Evolutionary conservation across 2,888 invertebrate species (phyloP), one percentile per base, ranked within the genome.

Genomic region (Rhopalosiphum nymphaeae): DNA sequence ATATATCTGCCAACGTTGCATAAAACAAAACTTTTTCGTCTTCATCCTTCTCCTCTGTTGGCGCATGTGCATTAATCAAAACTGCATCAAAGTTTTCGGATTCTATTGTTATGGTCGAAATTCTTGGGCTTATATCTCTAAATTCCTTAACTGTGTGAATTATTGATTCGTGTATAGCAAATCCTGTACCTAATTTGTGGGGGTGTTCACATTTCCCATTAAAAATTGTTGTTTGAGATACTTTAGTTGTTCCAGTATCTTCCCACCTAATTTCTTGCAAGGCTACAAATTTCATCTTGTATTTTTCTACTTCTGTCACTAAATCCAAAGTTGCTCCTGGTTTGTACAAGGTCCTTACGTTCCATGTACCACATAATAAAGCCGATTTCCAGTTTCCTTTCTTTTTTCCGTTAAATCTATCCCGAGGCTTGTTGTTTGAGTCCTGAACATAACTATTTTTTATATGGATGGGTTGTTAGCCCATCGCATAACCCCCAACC

Each of bases 361-460:
- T 67, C n/a, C 67, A 67, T 67, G 67, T 67, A 67, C 67, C 29
- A 29, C 46, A 86, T 25, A 46, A 42, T 42, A 86, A 86, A 36
- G n/a, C 86, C 86, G 86, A 86, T 86, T 86, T 86, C 86, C 86
- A 42, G 44, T 86, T 86, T 44, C 86, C 86, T 44, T 42, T 86
- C 42, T 86, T 86, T 42, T 42, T 86, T 86, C 86, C 86, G 86
- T 86, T 16, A 86, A 86, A 86, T 86, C 86, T 42, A 21, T 42
- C 26, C 86, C 86, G 29, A 67, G 29, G 67, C 67, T 67, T 67
- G 67, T 10, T 67, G 67, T 67, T 67, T 53, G 53, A 13, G 53
- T 53, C 53, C 53, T 53, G 53, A 53, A 53, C 53, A 53, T 53
- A 53, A 53, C 53, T 53, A 13, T 53, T 53, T 53, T 53, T 53